These are phyloP conservation scores for Catharus bicknelli DNA, from an alignment of 2,113 vertebrate species.

Conservation along the genomic window DNA sequence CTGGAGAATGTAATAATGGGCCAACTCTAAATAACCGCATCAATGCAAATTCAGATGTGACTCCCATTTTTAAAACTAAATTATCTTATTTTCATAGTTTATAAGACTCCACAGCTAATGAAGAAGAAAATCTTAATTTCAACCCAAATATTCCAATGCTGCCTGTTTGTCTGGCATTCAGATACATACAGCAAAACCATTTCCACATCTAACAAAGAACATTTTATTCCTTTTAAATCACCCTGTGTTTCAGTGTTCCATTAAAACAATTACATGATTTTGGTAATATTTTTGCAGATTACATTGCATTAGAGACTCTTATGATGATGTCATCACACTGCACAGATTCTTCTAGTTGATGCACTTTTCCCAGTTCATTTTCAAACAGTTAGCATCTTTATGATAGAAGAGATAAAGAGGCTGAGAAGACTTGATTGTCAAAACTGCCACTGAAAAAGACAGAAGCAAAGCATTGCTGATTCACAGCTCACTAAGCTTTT, in stretches of 20 bases:
- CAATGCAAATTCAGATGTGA: not conserved
- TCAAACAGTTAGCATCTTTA: not conserved
- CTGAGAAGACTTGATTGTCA: not conserved
- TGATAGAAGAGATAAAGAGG: not conserved
- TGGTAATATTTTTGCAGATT: not conserved
- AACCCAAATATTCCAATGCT: not conserved
- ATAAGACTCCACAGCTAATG: not conserved
- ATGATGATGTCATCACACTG: not conserved
- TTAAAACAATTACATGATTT: slow-evolving; percentile 10
- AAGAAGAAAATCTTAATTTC: not conserved
- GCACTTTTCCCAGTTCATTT: not conserved
- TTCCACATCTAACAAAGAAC: not conserved
- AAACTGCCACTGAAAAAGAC: not conserved
- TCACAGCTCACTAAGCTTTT: not conserved
- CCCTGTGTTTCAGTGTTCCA: not conserved
- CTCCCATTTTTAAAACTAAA: not conserved
- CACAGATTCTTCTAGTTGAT: not conserved
- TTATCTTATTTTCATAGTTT: not conserved
- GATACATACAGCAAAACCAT: not conserved
- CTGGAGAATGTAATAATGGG: slow-evolving; percentile 6
- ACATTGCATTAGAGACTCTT: not conserved
- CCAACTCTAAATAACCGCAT: not conserved
- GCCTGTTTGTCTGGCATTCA: not conserved
- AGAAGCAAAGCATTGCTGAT: not conserved
- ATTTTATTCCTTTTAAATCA: not conserved